phyloP scores from a whole-genome alignment of 2,888 invertebrate species.

The Ctenicera cuprea region DNA sequence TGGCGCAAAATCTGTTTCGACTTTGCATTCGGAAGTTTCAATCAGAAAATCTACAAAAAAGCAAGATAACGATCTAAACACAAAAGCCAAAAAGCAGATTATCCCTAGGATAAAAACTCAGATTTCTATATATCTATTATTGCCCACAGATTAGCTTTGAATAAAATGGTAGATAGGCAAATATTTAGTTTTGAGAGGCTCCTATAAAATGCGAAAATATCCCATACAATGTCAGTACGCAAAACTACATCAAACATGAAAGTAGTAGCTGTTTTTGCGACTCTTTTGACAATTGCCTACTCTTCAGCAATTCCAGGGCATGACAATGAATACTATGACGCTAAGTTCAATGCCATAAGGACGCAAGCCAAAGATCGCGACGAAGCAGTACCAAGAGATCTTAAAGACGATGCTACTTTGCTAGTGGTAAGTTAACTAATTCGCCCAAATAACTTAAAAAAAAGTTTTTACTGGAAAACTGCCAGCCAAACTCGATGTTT shows the following conservation, averaged over 20 bases:
- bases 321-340: background rate
- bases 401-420: constrained; percentile 9
- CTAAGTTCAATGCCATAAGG: background rate
- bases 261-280: background rate
- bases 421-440: constrained; percentile 21
- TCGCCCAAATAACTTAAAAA: background rate
- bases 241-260: constrained; percentile 1
- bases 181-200: background rate
- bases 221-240: background rate
- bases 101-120: background rate
- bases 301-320: background rate
- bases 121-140: background rate
- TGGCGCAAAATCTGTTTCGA: too few species aligned
- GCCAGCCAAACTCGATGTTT: too few species aligned
- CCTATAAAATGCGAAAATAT: background rate
- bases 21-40: too few species aligned
- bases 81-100: constrained; percentile 10
- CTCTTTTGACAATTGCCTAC: background rate
- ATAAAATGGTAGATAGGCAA: background rate
- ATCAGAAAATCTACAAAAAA: too few species aligned
- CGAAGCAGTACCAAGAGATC: background rate
- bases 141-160: background rate
- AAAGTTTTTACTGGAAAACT: background rate
- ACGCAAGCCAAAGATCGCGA: background rate
- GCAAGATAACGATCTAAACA: background rate